Percentiles rank a stretch among this genome's conserved stretches.
Conservation (phyloP, 1,140 invertebrate species). For the Drosophila nigrodunni region DNA sequence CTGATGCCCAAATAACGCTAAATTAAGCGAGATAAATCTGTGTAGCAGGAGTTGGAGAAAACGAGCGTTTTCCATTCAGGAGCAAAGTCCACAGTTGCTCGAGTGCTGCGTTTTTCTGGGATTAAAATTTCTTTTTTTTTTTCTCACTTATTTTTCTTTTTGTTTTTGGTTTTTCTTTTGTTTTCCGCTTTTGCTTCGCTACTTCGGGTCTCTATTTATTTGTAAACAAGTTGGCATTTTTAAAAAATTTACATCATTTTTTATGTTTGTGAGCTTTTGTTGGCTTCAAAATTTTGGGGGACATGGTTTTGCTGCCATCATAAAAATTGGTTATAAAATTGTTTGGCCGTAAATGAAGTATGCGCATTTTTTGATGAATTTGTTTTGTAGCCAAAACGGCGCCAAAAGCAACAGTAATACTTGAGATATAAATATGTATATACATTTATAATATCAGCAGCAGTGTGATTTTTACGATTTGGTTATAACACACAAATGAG, state of each 20-base stretch:
- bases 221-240: slow-evolving; percentile 75
- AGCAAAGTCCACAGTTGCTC: slow-evolving; percentile 23
- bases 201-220: slow-evolving; percentile 59
- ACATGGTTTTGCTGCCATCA: slow-evolving; percentile 31
- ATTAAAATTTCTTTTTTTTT: slow-evolving; percentile 65
- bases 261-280: slow-evolving; percentile 49
- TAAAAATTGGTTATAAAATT: slow-evolving; percentile 80
- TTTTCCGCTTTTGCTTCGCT: slow-evolving; percentile 6
- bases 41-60: slow-evolving; percentile 43
- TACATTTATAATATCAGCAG: slow-evolving; percentile 22
- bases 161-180: slow-evolving; percentile 15
- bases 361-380: slow-evolving; percentile 75
- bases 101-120: slow-evolving; percentile 65
- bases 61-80: slow-evolving; percentile 1
- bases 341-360: slow-evolving; percentile 72
- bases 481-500: slow-evolving; percentile 44
- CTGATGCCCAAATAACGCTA: slow-evolving; percentile 81
- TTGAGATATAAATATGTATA: background rate
- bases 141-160: slow-evolving; percentile 25
- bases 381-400: slow-evolving; percentile 57
- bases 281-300: slow-evolving; percentile 8
- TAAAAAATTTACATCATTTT: slow-evolving; percentile 71
- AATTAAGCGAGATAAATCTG: slow-evolving; percentile 82
- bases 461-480: slow-evolving; percentile 57
- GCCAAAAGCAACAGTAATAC: slow-evolving; percentile 21